These are phyloP conservation scores for Pissodes strobi DNA, from an alignment of 1,140 invertebrate species.

Conservation along the genomic window DNA sequence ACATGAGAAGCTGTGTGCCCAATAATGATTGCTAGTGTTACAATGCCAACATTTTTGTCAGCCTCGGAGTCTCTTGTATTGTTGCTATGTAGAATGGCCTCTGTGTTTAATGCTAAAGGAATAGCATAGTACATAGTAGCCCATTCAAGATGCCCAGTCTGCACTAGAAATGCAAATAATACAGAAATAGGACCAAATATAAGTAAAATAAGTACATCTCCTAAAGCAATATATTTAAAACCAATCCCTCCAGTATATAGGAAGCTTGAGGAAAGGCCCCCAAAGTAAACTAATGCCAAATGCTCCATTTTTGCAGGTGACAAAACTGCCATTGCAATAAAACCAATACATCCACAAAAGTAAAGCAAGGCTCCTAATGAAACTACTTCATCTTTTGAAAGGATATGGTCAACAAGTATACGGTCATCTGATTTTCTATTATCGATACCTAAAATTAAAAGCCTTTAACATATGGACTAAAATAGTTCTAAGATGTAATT, in stretches of 20 bases:
- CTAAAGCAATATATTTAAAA: slow-evolving; percentile 90
- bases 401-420: slow-evolving; percentile 88
- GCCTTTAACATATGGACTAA: too few species aligned
- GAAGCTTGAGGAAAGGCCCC: slow-evolving; percentile 93
- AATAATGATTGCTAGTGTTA: slow-evolving; percentile 92
- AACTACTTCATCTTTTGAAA: slow-evolving; percentile 76
- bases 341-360: slow-evolving; percentile 84
- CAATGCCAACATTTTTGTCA: slow-evolving; percentile 84
- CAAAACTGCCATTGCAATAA: slow-evolving; percentile 76
- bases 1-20: slow-evolving; percentile 89
- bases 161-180: slow-evolving; percentile 90
- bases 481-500: too few species aligned
- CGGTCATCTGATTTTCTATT: slow-evolving; percentile 90
- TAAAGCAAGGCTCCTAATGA: slow-evolving; percentile 87
- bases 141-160: slow-evolving; percentile 85
- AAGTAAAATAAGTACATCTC: slow-evolving; percentile 87
- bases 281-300: slow-evolving; percentile 91
- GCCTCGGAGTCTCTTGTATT: slow-evolving; percentile 89
- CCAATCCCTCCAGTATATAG: slow-evolving; percentile 92
- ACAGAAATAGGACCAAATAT: slow-evolving; percentile 94
- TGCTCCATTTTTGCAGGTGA: slow-evolving; percentile 93
- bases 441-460: slow-evolving; percentile 68
- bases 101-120: slow-evolving; percentile 90
- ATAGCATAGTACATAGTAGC: slow-evolving; percentile 90
- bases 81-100: slow-evolving; percentile 93